Percentiles rank a stretch among this genome's conserved stretches.
phyloP scores from a whole-genome alignment of 2,113 vertebrate species.

The Bubo blakistoni region DNA sequence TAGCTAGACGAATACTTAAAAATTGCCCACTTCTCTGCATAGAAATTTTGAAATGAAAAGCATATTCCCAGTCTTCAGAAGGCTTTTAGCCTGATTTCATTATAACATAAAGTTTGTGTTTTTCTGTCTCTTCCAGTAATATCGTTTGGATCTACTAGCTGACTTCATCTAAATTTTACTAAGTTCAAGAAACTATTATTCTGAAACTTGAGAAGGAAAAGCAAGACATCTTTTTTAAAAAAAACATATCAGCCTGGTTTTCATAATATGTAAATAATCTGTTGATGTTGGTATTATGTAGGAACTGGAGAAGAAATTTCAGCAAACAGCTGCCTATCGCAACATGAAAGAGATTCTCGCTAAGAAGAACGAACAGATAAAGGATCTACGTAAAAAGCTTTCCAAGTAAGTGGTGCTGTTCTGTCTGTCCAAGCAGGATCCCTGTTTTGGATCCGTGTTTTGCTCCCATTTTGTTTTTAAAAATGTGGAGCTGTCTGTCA shows the following conservation, averaged over 20 bases:
- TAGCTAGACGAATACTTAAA: background rate
- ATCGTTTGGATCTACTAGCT: background rate
- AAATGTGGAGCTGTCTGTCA: background rate
- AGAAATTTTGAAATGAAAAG: background rate
- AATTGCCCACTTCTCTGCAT: background rate
- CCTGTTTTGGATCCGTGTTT: background rate
- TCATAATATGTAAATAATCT: background rate
- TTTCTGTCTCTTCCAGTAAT: background rate
- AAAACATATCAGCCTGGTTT: background rate
- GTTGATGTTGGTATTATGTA: constrained; percentile 28
- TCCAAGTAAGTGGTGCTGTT: constrained; percentile 75
- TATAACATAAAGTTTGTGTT: background rate
- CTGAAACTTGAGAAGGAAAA: background rate
- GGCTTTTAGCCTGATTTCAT: background rate
- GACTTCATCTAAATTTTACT: background rate
- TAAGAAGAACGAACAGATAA: constrained; percentile 96
- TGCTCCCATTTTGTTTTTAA: background rate
- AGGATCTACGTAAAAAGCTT: constrained; percentile 87
- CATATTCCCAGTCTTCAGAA: background rate
- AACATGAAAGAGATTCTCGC: constrained; percentile 97
- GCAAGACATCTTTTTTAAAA: background rate
- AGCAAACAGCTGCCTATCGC: constrained; percentile 92
- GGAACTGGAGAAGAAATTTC: constrained; percentile 97
- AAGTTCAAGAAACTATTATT: background rate
- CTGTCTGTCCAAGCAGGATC: background rate